phyloP scores from a whole-genome alignment of 2,113 vertebrate species.

The Hemiprocne comata region DNA sequence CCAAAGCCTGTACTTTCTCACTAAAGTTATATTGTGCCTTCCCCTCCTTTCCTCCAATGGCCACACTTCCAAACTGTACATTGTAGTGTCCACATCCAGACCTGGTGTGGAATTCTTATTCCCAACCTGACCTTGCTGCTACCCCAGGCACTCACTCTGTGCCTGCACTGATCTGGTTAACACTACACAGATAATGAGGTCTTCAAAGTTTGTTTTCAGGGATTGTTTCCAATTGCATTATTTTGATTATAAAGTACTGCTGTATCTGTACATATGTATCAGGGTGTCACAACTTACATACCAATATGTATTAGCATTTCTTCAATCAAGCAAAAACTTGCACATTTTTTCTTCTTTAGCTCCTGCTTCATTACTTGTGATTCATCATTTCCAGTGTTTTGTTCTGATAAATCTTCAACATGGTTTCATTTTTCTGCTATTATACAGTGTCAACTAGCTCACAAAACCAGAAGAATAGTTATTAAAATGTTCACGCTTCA shows the following conservation, averaged over 20 bases:
- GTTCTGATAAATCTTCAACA: conserved; percentile 58
- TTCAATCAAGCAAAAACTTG: conserved; percentile 58
- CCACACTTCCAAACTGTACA: not conserved
- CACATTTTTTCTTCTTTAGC: conserved; percentile 33
- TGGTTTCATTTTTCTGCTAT: conserved; percentile 53
- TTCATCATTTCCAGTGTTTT: conserved; percentile 61
- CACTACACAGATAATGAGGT: conserved; percentile 19
- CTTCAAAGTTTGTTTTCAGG: conserved; percentile 11
- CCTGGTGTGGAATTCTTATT: not conserved
- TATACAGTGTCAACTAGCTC: conserved; percentile 58
- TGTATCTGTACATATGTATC: conserved; percentile 1
- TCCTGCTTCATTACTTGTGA: conserved; percentile 63
- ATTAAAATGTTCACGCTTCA: conserved; percentile 69
- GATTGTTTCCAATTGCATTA: not conserved
- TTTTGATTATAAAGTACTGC: conserved; percentile 32
- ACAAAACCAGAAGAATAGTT: conserved; percentile 63
- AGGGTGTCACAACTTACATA: conserved; percentile 23
- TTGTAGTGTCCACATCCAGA: rapidly evolving
- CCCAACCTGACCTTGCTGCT: not conserved
- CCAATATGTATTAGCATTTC: conserved; percentile 44
- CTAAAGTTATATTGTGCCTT: not conserved
- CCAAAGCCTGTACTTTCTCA: conserved; percentile 16
- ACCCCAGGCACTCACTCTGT: not conserved
- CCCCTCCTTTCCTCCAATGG: not conserved
- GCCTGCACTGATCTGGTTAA: not conserved